These are phyloP conservation scores for Melanotaenia nigrans DNA, from an alignment of 2,797 vertebrate genomes.

Conservation along the genomic window DNA sequence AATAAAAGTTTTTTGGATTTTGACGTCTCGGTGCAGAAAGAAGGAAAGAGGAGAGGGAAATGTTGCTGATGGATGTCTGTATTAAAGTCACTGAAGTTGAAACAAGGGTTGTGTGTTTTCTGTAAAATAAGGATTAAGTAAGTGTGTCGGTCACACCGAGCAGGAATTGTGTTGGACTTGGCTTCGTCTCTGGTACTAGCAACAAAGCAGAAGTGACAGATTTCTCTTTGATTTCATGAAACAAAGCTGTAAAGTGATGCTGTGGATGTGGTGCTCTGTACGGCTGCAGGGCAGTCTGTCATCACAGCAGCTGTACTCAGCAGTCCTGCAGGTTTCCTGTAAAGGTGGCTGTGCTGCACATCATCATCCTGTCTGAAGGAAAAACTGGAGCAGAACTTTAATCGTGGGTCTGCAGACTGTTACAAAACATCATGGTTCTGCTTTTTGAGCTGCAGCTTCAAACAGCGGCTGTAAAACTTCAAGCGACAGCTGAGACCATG, in stretches of 20 bases:
- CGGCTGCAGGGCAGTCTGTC: slow-evolving; percentile 34
- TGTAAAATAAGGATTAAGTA: slow-evolving; percentile 52
- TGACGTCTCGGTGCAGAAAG: slow-evolving; percentile 13
- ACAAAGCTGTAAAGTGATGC: slow-evolving; percentile 16
- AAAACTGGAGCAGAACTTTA: slow-evolving; percentile 44
- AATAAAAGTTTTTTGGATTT: slow-evolving; percentile 57
- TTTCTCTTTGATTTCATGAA: slow-evolving; percentile 21
- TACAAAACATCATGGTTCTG: slow-evolving; percentile 2
- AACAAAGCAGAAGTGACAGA: slow-evolving; percentile 10
- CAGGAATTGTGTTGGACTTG: slow-evolving; percentile 61
- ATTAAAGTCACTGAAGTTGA: slow-evolving; percentile 39
- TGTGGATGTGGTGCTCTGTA: slow-evolving; percentile 26
- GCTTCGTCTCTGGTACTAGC: slow-evolving; percentile 34
- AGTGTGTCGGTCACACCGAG: slow-evolving; percentile 46
- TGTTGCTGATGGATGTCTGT: background rate
- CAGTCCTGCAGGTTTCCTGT: slow-evolving; percentile 1
- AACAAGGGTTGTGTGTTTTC: slow-evolving; percentile 36
- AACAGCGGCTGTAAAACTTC: background rate
- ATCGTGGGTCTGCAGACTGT: slow-evolving; percentile 25
- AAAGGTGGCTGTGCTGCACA: background rate
- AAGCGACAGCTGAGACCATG: background rate
- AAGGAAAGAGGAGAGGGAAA: background rate
- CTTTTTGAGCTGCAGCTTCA: background rate
- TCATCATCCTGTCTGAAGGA: slow-evolving; percentile 26
- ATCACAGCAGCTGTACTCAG: slow-evolving; percentile 11